Base-by-base conservation (phyloP, 2,113 vertebrate genomes). In the Hyperoodon ampullatus region DNA sequence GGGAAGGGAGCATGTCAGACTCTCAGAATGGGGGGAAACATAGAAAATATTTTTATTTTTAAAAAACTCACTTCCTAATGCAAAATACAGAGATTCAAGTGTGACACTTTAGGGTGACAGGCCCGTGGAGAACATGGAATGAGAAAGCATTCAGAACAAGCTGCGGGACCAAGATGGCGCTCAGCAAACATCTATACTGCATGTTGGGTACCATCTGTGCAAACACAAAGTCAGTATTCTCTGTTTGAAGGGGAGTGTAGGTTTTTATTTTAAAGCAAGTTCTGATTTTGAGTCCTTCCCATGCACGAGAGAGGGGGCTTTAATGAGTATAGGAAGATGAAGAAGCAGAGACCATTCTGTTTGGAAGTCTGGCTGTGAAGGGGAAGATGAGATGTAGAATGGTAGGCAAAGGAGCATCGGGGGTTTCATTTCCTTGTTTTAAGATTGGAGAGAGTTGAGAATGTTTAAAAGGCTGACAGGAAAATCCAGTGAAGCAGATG, bases 251-350 rank as follows among this genome's bases (percentile, higher is more conserved):
- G 50, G 53, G 13, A 61, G 19, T 24, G 1, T 24, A 58, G 82
- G 55, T 35, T 90, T 94, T 94, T 30, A 68, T 86, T 82, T 90
- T 81, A 91, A 82, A 94, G 60, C 72, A 72, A 78, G 33, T 91
- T 71, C 53, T 93, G 82, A 88, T 86, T 96, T 80, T 63, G 16
- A 82, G 66, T 93, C 80, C 58, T 15, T 96, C 47, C 1, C 13
- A 21, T 11, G n/a, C 61, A 50, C 61, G 81, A 78, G 86, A 50
- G 16, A 16, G 18, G 3, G 19, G 42, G 5, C 18, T 63, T 82
- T 63, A 23, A 3, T 83, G 55, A 89, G 8, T 19, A 30, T 8
- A 71, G 30, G n/a, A 55, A 84, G 88, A 33, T 18, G 14, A 85
- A 82, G 39, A 63, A 14, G 28, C 21, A 74, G 14, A 93, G 11